Base-by-base conservation (phyloP, 2,888 invertebrate species). In the Perizoma affinitatum region DNA sequence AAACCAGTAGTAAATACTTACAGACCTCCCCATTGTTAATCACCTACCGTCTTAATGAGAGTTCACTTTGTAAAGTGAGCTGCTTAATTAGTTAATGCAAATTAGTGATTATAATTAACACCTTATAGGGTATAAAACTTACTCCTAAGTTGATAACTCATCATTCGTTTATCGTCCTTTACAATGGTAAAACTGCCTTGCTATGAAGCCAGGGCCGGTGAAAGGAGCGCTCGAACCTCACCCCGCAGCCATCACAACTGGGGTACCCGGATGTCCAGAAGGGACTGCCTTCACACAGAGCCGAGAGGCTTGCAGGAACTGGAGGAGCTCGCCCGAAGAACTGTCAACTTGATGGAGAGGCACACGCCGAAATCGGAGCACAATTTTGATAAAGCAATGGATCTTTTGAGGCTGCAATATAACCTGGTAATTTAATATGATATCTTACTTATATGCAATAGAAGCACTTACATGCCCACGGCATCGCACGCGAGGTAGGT, bases 391-490 rank as follows among this genome's bases (percentile, higher is more conserved):
- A 65, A 54, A 44, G 82, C 75, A 0, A 83, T 86, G 82, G 82
- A 81, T 53, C 69, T 84, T n/a, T 61, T 86, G 42, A 70, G 87
- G 44, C 58, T 67, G 11, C 81, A 85, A 63, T 80, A 84, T 54
- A 85, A 84, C 65, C 68, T 84, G 60, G 83, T 84, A 68, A 78
- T 68, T 75, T 64, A 5, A n/a, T 33, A 33, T 8, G 50, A 38
- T 36, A 44, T 47, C 5, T 42, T 53, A 10, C 0, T 61, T 40
- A 38, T 38, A 6, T 38, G 6, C 4, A 22, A 22, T 22, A 22
- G 22, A 2, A 22, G 22, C 22, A n/a, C n/a, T n/a, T 22, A 2
- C 22, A n/a, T 22, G 22, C 22, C 22, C 22, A 22, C 22, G 22
- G 22, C 22, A 22, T 22, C 22, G 22, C 22, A 1, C 22, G 3